phyloP scores from a whole-genome alignment of 2,797 vertebrate species.

The Coranthus polyacanthus region DNA sequence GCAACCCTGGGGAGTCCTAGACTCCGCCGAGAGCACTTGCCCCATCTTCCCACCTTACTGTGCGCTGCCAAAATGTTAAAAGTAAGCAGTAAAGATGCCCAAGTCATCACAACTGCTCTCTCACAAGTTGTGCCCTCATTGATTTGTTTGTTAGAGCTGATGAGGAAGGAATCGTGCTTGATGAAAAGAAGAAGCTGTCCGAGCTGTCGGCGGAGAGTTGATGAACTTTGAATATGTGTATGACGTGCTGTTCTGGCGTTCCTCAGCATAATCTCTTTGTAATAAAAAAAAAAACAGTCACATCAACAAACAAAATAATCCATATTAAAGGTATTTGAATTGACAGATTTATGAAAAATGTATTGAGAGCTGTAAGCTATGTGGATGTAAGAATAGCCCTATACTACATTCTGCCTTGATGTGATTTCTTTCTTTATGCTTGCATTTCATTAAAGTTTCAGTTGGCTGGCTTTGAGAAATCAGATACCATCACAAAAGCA shows the following conservation, averaged over 20 bases:
- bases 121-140: slow-evolving; percentile 50
- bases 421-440: slow-evolving; percentile 37
- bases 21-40: slow-evolving; percentile 62
- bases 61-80: slow-evolving; percentile 54
- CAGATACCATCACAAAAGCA: slow-evolving; percentile 59
- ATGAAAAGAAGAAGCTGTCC: slow-evolving; percentile 39
- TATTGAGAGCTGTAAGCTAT: slow-evolving; percentile 52
- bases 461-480: slow-evolving; percentile 56
- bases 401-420: slow-evolving; percentile 42
- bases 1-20: slow-evolving; percentile 65
- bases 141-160: slow-evolving; percentile 56
- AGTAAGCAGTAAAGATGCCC: slow-evolving; percentile 71
- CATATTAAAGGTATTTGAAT: slow-evolving; percentile 38
- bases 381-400: slow-evolving; percentile 40
- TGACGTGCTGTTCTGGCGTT: slow-evolving; percentile 8
- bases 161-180: slow-evolving; percentile 30
- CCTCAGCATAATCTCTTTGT: slow-evolving; percentile 6
- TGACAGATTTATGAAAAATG: slow-evolving; percentile 59
- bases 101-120: slow-evolving; percentile 58
- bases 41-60: slow-evolving; percentile 60
- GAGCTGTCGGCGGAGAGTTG: neutral
- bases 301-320: slow-evolving; percentile 25
- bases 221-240: slow-evolving; percentile 22
- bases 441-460: slow-evolving; percentile 74
- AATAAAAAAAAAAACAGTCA: neutral